Base-by-base conservation (phyloP, 2,888 invertebrate genomes). In the Dendrolimus pini region DNA sequence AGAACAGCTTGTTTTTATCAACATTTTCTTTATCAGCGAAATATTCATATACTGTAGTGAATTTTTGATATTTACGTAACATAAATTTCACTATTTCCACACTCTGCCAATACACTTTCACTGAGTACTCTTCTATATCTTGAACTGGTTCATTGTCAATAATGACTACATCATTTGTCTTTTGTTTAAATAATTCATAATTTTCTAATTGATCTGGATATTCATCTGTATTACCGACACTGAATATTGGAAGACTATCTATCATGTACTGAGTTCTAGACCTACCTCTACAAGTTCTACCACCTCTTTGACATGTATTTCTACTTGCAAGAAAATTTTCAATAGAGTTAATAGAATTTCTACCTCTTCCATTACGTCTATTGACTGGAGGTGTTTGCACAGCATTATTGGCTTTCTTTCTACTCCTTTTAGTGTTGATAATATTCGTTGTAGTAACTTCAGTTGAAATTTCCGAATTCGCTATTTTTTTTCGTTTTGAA, bases 101-200 rank as follows among this genome's bases (percentile, higher is more conserved):
- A 58, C 72, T 89, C 58, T 82, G 82, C 91, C 91, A 91, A 56
- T 82, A 80, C 0, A 91, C 88, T 80, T 90, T 91, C 0, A 91
- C 83, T 0, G 88, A 85, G 52, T 90, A 56, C 62, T 86, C 87
- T 61, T 91, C 89, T 1, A 89, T 89, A 6, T 87, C 84, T 1
- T 82, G 78, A n/a, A 65, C 61, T 2, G 42, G 54, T 0, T 65
- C 64, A 0, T 79, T 74, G 9, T 70, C 68, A 7, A 77, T 9
- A 1, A 72, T 41, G 1, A 80, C 60, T 0, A 74, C 68, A 12
- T 74, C 65, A 1, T 58, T 62, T 1, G 47, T 58, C 0, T 65
- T 65, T 8, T 58, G 62, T 18, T 72, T 69, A 56, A 89, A 89
- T 7, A 89, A 60, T 1, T 72, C 60, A 60, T 82, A 77, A 6